Evolutionary conservation across 2,888 invertebrate genomes (phyloP).

Genomic region (Nomada fucata): DNA sequence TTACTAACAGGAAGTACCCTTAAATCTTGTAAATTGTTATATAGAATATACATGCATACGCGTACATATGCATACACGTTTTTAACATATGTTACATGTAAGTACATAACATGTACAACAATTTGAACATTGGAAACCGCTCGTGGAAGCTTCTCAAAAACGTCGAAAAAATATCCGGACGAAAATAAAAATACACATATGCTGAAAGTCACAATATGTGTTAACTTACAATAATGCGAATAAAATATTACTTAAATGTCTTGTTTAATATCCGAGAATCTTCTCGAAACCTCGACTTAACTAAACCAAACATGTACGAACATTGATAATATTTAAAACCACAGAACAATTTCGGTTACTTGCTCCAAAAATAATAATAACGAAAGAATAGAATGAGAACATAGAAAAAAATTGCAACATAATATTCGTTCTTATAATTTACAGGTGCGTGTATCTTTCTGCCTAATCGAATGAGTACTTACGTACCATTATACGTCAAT

Average conservation of each 20-base stretch:
- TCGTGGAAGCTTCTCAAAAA: too few relatives aligned
- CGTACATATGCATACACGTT: neutral
- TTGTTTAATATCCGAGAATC: neutral
- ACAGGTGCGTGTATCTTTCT: constrained; percentile 3
- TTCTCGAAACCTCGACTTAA: neutral
- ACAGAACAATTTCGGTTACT: neutral
- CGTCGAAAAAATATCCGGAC: neutral
- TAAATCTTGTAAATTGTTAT: neutral
- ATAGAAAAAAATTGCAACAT: neutral
- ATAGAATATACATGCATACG: neutral
- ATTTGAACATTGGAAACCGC: too few relatives aligned
- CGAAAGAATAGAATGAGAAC: neutral
- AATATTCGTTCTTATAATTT: constrained; percentile 3
- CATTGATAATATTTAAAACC: neutral
- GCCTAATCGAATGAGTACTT: neutral
- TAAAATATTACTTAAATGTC: neutral
- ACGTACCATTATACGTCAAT: neutral
- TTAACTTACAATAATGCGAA: neutral
- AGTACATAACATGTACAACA: neutral
- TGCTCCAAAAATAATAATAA: neutral
- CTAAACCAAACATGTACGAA: neutral
- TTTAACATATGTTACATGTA: neutral
- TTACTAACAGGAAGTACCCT: neutral
- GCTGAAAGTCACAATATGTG: neutral
- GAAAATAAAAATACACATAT: neutral